These are phyloP conservation scores for Microctonus brassicae DNA, from an alignment of 2,888 invertebrate genomes.

Conservation along the genomic window DNA sequence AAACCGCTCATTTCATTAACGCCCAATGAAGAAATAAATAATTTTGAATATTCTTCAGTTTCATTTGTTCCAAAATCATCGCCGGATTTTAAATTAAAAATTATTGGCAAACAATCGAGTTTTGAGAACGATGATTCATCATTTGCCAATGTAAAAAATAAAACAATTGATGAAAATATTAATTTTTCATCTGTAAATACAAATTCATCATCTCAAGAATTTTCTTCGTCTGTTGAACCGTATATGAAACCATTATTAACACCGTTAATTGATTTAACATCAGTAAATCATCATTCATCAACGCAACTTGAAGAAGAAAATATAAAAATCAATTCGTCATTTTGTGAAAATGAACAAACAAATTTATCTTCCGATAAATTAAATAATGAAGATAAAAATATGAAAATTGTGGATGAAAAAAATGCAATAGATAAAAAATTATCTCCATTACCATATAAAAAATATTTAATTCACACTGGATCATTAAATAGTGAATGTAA, in stretches of 20 bases:
- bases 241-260: conserved; percentile 1
- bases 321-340: not conserved
- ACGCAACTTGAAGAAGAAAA: not conserved
- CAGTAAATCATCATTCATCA: not conserved
- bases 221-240: not conserved
- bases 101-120: conserved; percentile 39
- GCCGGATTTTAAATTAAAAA: conserved; percentile 38
- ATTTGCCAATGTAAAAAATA: conserved; percentile 31
- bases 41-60: conserved; percentile 50
- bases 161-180: conserved; percentile 25
- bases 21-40: not conserved
- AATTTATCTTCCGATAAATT: not conserved
- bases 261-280: conserved; percentile 15
- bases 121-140: conserved; percentile 41
- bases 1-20: conserved; percentile 16
- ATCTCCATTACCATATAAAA: conserved; percentile 20
- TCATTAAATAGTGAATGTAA: conserved; percentile 18
- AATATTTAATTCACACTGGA: conserved; percentile 15
- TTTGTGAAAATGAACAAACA: not conserved
- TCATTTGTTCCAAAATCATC: conserved; percentile 26
- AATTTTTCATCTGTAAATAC: not conserved
- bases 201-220: not conserved
- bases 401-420: not conserved
- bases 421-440: not conserved
- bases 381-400: not conserved